Base-by-base conservation (phyloP, 2,888 invertebrate genomes). In the Sarcophaga rosellei region DNA sequence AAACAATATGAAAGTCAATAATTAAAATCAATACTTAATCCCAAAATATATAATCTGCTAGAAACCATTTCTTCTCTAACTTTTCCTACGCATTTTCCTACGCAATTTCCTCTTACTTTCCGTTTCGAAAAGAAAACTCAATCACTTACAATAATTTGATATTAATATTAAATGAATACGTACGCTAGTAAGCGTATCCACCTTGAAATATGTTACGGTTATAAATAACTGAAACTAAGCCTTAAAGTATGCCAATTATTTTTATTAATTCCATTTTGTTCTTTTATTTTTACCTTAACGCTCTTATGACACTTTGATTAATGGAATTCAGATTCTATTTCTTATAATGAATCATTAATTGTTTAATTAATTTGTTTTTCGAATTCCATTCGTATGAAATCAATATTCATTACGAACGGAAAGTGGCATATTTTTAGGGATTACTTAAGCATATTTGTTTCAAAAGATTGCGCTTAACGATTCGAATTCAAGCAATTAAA, bases 381-480 rank as follows among this genome's bases (percentile, higher is more conserved):
- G 20, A 2, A 17, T 21, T 47, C 20, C 68, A 45, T 20, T 5
- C 20, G 1, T 15, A 68, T 2, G 45, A 59, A 72, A 70, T 70
- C 70, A 70, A 72, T 72, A 72, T 59, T 59, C 23, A 72, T 72
- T 72, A 44, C 25, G 12, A 15, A 17, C 53, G 4, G 53, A 53
- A 53, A 53, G 17, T 15, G 53, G 17, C 12, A 53, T 53, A 12
- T 53, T 53, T 53, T 53, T 53, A 53, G 17, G 53, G 53, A 53
- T 53, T 53, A 53, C 17, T 15, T 53, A 53, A 53, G 17, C 5
- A 17, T 17, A 15, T 53, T 53, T 47, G 15, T 15, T 47, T 47
- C 4, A 47, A 35, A 47, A 47, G 2, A 15, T 47, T 47, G 15
- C 15, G 15, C 11, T 47, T 35, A 35, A 53, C 53, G 17, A 17